These are phyloP conservation scores for Aspiorhynchus laticeps DNA, from an alignment of 2,113 vertebrate genomes.

Conservation along the genomic window DNA sequence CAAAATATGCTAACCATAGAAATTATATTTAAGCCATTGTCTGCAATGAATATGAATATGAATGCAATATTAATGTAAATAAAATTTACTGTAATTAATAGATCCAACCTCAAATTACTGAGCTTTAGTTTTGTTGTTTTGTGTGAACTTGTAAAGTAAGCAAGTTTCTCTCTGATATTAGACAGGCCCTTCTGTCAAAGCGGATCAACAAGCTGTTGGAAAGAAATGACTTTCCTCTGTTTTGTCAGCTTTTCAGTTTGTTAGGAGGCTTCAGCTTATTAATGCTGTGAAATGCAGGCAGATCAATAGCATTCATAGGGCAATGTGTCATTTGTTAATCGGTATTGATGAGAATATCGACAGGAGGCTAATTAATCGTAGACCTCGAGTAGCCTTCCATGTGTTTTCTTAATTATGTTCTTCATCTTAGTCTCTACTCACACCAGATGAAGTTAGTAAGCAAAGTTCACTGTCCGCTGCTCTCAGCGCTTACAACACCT, in stretches of 20 bases:
- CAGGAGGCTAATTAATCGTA: constrained; percentile 98
- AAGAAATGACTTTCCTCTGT: constrained; percentile 4
- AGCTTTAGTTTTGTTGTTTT: not conserved
- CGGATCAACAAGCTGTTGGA: constrained; percentile 27
- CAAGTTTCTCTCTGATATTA: not conserved
- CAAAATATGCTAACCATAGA: not conserved
- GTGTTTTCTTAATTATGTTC: constrained; percentile 98
- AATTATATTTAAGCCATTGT: not conserved
- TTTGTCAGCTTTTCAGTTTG: constrained; percentile 86
- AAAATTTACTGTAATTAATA: not conserved
- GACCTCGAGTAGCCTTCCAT: constrained; percentile 88
- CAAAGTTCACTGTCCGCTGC: constrained; percentile 75
- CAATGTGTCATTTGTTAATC: constrained; percentile 99
- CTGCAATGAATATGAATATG: not conserved
- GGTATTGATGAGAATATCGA: constrained; percentile 99
- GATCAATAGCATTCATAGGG: constrained; percentile 98
- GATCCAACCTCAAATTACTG: not conserved
- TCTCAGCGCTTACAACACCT: not conserved
- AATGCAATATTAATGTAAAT: not conserved
- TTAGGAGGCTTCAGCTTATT: constrained; percentile 94
- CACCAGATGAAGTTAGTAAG: constrained; percentile 79
- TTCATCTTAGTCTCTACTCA: constrained; percentile 91
- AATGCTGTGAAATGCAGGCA: constrained; percentile 87
- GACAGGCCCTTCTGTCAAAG: constrained; percentile 1
- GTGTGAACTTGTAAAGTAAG: constrained; percentile 14